These are phyloP conservation scores for Elgaria multicarinata DNA, from an alignment of 2,113 vertebrate genomes.

Conservation along the genomic window DNA sequence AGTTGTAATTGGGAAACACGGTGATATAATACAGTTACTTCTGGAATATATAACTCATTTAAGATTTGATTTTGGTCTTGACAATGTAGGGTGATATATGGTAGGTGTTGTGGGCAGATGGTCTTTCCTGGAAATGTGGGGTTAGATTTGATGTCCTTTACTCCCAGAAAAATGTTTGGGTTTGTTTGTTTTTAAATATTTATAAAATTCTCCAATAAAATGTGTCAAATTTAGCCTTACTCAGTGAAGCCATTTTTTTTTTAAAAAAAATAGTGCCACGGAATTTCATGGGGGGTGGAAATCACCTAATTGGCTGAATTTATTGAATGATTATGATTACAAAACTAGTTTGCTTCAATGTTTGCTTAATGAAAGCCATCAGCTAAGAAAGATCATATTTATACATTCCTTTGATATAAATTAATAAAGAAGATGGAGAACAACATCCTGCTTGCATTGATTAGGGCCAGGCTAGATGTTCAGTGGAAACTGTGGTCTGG, in stretches of 20 bases:
- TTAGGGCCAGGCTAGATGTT: neutral
- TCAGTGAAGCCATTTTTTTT: neutral
- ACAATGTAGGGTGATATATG: neutral
- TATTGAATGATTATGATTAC: neutral
- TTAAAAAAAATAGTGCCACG: neutral
- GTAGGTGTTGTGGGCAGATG: neutral
- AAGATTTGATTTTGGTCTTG: neutral
- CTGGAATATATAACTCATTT: neutral
- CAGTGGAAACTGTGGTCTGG: neutral
- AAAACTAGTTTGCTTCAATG: neutral
- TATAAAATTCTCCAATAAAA: neutral
- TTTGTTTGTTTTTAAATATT: too few species aligned
- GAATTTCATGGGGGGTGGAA: neutral
- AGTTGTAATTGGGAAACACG: neutral
- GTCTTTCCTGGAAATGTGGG: neutral
- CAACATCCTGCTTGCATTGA: neutral
- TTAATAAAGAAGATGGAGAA: conserved; percentile 27
- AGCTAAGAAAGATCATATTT: neutral
- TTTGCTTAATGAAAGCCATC: neutral
- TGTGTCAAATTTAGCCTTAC: neutral
- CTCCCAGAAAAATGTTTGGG: too few species aligned
- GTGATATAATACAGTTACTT: neutral
- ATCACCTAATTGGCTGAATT: too few species aligned
- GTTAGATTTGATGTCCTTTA: neutral
- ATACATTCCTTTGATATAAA: neutral